A percentile compares a stretch with the other conserved stretches of the same genome.
Evolutionary conservation across 2,888 invertebrate species (phyloP).

Genomic region (Brachylomia viminalis): DNA sequence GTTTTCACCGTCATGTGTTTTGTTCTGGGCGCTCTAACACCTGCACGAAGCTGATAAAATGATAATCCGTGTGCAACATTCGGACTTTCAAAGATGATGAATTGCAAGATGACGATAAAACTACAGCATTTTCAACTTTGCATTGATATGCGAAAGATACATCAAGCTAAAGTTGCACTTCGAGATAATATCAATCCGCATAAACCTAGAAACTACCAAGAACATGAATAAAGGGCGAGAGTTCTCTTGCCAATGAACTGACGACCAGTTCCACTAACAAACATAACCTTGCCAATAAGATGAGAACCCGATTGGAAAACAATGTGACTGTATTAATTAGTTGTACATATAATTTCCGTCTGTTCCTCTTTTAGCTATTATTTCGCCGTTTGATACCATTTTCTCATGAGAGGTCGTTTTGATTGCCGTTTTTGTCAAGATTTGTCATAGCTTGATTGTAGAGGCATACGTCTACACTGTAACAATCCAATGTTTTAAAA

Average conservation of each 20-base stretch:
- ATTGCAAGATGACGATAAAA: not conserved
- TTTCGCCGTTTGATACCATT: not conserved
- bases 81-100: not conserved
- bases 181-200: not conserved
- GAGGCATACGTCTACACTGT: not conserved
- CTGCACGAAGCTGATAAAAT: not conserved
- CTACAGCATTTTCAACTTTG: not conserved
- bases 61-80: not conserved
- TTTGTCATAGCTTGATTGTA: slow-evolving; percentile 1
- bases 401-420: not conserved
- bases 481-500: slow-evolving; percentile 27
- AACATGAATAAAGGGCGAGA: slow-evolving; percentile 6
- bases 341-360: not conserved
- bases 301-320: not conserved
- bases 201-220: not conserved
- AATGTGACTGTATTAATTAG: not conserved
- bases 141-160: not conserved
- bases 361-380: not conserved
- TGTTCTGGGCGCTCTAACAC: too few species aligned
- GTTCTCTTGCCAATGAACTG: slow-evolving; percentile 8
- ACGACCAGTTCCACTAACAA: slow-evolving; percentile 9
- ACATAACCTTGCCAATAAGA: slow-evolving; percentile 11
- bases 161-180: not conserved
- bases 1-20: not conserved
- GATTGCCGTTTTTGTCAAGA: slow-evolving; percentile 12